phyloP scores from a whole-genome alignment of 2,113 vertebrate genomes.

The Hystrix cristata region DNA sequence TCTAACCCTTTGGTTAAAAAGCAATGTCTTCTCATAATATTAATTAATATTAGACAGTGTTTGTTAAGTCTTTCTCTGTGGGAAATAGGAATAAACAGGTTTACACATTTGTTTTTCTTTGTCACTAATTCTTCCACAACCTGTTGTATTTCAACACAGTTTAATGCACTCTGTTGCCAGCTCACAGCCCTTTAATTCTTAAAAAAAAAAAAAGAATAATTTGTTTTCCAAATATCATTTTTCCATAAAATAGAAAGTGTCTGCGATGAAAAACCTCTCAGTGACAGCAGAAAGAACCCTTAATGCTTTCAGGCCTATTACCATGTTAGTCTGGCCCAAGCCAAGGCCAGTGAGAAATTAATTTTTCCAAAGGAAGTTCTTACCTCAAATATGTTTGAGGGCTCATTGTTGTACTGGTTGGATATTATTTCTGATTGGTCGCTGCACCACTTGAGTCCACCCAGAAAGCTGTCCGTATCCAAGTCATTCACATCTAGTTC shows the following conservation, averaged over 20 bases:
- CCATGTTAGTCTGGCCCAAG: background rate
- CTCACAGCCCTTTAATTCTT: conserved; percentile 54
- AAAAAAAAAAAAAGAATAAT: conserved; percentile 19
- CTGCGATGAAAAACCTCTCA: conserved; percentile 30
- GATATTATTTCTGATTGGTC: conserved; percentile 99
- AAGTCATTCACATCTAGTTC: conserved; percentile 99
- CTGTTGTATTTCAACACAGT: conserved; percentile 61
- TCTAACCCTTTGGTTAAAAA: conserved; percentile 46
- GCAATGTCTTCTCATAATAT: conserved; percentile 8
- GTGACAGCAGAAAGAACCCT: background rate
- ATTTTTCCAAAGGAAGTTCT: conserved; percentile 71
- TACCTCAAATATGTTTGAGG: conserved; percentile 98
- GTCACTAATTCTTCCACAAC: conserved; percentile 74
- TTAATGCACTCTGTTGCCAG: conserved; percentile 11
- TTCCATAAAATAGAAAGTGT: background rate
- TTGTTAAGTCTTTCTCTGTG: background rate
- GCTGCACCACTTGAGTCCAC: conserved; percentile 99
- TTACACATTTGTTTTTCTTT: conserved; percentile 64
- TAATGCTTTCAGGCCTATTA: background rate
- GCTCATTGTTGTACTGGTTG: conserved; percentile 97
- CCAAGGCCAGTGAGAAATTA: conserved; percentile 63
- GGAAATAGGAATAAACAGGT: conserved; percentile 76
- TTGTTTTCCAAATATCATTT: conserved; percentile 47
- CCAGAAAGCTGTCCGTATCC: conserved; percentile 97
- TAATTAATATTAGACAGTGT: background rate